Evolutionary conservation across 2,888 invertebrate species (phyloP), one percentile per base, ranked within the genome.

Genomic region (Plebejus melissa): DNA sequence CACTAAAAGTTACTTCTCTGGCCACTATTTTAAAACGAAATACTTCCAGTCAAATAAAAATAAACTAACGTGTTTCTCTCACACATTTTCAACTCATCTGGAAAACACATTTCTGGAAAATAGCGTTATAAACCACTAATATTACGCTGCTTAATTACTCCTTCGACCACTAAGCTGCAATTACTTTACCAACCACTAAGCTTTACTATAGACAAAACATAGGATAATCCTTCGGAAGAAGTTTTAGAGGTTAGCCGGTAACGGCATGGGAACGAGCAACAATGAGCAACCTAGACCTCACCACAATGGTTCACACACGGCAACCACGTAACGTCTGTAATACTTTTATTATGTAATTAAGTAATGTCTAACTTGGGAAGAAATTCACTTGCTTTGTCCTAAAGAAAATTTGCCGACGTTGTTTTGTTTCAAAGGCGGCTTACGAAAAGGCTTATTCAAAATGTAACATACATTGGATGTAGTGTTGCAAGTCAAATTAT

Each of bases 231-330:
- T 75, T 74, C 75, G 74, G 69, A 77, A 76, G 75, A 76, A 77
- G 74, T 78, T 79, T 80, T 80, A 80, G 81, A 78, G 79, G 79
- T 79, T 80, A 82, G 80, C 80, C 84, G 80, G 83, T 88, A 86
- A 78, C 81, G 83, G 80, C 85, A 84, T 90, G 89, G 83, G 88
- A 88, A 87, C 38, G 57, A 54, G 57, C 13, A 57, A 75, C 75
- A 75, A 75, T 75, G 75, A 50, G 54, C 87, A 89, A 90, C 91
- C 91, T 91, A 91, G 91, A 91, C 90, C 82, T 78, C 71, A 9
- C 57, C 75, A 83, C 83, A 82, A 84, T 84, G 78, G 83, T 83
- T 91, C 91, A 85, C 91, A 91, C 91, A 91, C 90, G 84, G 22
- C 60, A 28, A 58, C 22, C 60, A 74, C 74, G 74, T 74, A 74